Percentiles rank a stretch among this genome's conserved stretches.
phyloP scores from a whole-genome alignment of 2,113 vertebrate species.

The Oryzias curvinotus region DNA sequence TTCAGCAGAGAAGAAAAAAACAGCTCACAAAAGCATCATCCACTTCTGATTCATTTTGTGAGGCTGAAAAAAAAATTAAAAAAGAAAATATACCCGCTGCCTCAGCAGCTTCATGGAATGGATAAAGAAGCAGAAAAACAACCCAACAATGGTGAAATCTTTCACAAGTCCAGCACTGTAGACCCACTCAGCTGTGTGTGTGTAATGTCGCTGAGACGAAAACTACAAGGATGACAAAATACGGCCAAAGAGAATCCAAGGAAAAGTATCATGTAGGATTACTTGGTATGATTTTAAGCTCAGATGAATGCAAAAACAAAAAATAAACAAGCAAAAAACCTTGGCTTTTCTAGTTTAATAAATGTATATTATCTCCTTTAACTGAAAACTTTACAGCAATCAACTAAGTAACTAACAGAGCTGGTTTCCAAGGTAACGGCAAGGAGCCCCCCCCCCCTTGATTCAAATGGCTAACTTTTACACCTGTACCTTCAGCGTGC shows the following conservation, averaged over 20 bases:
- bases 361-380: conserved; percentile 16
- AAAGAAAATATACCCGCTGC: conserved; percentile 42
- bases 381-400: conserved; percentile 34
- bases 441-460: conserved; percentile 29
- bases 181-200: neutral
- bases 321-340: neutral
- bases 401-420: conserved; percentile 30
- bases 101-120: conserved; percentile 22
- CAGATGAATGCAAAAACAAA: neutral
- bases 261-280: neutral
- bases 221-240: neutral
- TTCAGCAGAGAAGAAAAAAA: conserved; percentile 32
- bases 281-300: neutral
- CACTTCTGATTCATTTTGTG: conserved; percentile 50
- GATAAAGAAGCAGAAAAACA: conserved; percentile 21
- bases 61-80: conserved; percentile 38
- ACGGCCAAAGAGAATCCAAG: neutral
- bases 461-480: conserved; percentile 53
- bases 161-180: neutral
- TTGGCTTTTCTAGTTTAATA: conserved; percentile 9
- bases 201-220: neutral
- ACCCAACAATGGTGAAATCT: conserved; percentile 2
- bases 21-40: conserved; percentile 50
- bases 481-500: conserved; percentile 43
- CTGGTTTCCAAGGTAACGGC: conserved; percentile 68